Percentiles rank a stretch among this genome's conserved stretches.
phyloP scores from a whole-genome alignment of 37 sponge, comb jelly and placozoan species.

The Ianthella basta region DNA sequence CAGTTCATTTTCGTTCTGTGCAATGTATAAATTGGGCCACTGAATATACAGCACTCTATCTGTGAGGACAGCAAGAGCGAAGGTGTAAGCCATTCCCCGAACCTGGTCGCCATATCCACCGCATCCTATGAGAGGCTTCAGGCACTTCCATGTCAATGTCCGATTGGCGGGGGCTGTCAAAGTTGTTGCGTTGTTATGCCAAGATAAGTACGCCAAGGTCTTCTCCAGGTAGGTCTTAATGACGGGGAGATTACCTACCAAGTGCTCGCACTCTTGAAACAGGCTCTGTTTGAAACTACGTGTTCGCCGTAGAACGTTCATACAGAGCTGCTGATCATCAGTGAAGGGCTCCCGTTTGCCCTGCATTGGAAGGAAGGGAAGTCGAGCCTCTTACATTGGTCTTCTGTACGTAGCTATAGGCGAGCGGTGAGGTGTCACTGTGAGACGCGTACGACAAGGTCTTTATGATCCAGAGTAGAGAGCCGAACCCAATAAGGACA shows the following conservation, averaged over 20 bases:
- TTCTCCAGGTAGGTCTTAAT: not conserved
- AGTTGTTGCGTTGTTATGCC: not conserved
- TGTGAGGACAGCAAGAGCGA: not conserved
- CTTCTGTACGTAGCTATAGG: too few species aligned
- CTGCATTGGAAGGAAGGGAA: too few species aligned
- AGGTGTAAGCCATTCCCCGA: not conserved
- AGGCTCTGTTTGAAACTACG: not conserved
- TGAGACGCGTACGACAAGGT: too few species aligned
- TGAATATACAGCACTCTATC: not conserved
- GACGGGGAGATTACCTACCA: not conserved
- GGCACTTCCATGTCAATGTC: constrained; percentile 10
- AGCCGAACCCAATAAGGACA: too few species aligned
- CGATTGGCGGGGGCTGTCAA: not conserved
- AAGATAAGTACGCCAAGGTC: not conserved
- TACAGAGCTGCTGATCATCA: too few species aligned
- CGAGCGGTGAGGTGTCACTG: too few species aligned
- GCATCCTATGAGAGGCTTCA: not conserved
- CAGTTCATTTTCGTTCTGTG: not conserved
- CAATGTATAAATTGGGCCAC: not conserved
- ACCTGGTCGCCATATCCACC: constrained; percentile 23
- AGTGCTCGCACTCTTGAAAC: not conserved
- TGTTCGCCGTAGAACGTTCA: not conserved
- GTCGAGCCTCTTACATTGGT: too few species aligned
- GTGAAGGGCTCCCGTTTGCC: too few species aligned
- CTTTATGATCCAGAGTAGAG: too few species aligned